Conservation (phyloP, 2,888 invertebrate species). For the Glomeris marginata region DNA sequence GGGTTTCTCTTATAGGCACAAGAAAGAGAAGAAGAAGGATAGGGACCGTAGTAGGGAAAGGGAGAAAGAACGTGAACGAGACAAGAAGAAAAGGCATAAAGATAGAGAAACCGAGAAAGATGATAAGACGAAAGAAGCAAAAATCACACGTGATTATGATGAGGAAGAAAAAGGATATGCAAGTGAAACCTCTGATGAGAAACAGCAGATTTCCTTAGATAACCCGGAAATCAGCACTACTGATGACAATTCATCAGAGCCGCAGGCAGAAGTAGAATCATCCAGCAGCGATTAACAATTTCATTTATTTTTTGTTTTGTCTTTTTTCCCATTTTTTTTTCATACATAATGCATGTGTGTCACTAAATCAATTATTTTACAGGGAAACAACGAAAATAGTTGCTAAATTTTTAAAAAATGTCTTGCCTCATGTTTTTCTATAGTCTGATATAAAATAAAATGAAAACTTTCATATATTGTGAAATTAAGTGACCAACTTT, state of each 20-base stretch:
- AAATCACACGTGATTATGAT: conserved; percentile 37
- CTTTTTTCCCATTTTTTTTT: too few species aligned
- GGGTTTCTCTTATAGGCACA: conserved; percentile 6
- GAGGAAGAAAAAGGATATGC: conserved; percentile 39
- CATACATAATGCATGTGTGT: background rate
- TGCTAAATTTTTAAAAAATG: too few species aligned
- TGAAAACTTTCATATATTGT: too few species aligned
- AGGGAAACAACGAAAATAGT: too few species aligned
- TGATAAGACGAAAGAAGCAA: conserved; percentile 25
- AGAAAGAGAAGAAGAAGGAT: conserved; percentile 13
- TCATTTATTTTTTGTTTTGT: too few species aligned
- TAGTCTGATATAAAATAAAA: too few species aligned
- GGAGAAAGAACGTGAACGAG: conserved; percentile 15
- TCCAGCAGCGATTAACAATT: too few species aligned
- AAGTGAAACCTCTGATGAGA: conserved; percentile 17
- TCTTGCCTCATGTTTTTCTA: too few species aligned
- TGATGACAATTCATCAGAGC: too few species aligned
- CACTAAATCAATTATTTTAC: conserved; percentile 2
- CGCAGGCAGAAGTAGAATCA: too few species aligned
- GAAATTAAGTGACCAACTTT: too few species aligned
- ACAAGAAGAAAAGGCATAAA: conserved; percentile 16
- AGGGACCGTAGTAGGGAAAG: conserved; percentile 11
- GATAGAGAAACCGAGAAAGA: conserved; percentile 23
- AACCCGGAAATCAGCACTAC: background rate
- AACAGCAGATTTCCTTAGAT: background rate